phyloP scores from a whole-genome alignment of 2,113 vertebrate species.

The Pachyramphus minor region DNA sequence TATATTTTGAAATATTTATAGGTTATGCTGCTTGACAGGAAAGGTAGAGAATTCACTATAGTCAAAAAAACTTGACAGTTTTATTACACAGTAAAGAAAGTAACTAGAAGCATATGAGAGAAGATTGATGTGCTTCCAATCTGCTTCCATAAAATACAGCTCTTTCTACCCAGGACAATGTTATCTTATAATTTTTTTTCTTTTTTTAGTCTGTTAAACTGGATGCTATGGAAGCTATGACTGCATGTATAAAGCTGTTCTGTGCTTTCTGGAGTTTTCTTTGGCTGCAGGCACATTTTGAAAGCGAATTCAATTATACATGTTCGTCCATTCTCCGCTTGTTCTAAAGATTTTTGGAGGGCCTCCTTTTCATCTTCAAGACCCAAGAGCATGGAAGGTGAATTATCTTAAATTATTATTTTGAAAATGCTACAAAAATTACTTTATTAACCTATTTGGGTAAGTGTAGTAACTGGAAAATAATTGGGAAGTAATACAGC shows the following conservation, averaged over 20 bases:
- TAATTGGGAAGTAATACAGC: background rate
- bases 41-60: background rate
- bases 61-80: background rate
- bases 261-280: background rate
- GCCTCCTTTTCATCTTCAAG: background rate
- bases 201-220: background rate
- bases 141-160: background rate
- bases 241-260: fast-evolving
- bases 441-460: background rate
- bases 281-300: background rate
- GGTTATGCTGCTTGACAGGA: background rate
- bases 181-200: background rate
- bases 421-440: background rate
- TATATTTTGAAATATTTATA: background rate
- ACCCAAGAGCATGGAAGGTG: background rate
- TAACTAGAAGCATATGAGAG: background rate
- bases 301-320: fast-evolving
- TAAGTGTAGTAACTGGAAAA: fast-evolving
- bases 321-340: background rate
- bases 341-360: background rate
- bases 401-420: background rate
- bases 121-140: background rate
- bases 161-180: background rate
- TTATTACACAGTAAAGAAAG: background rate
- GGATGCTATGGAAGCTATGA: background rate